Conservation (phyloP, 2,797 vertebrate species). For the Crenuchus spilurus region DNA sequence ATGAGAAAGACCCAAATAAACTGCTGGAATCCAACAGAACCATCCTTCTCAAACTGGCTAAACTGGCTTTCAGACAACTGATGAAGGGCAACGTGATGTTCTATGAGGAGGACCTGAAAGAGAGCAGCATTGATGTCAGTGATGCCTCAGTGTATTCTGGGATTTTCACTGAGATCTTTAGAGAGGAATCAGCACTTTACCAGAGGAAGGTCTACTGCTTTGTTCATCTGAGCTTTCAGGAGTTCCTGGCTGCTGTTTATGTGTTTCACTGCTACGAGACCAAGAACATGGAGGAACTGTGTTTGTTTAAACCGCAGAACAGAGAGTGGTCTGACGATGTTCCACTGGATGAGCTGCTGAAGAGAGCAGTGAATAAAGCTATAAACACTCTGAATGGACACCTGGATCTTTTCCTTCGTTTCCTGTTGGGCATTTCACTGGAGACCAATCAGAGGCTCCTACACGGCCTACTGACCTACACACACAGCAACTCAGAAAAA, state of each 20-base stretch:
- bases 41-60: not conserved
- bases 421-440: not conserved
- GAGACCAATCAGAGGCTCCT: not conserved
- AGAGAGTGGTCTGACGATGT: not conserved
- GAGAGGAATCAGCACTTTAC: not conserved
- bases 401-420: not conserved
- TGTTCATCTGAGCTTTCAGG: slow-evolving; percentile 2
- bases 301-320: not conserved
- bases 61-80: not conserved
- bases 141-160: too few species aligned
- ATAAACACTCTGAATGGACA: not conserved
- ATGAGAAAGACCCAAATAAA: not conserved
- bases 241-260: slow-evolving; percentile 9
- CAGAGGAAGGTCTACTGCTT: not conserved
- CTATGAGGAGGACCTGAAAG: too few species aligned
- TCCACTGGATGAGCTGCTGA: not conserved
- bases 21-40: slow-evolving; percentile 1
- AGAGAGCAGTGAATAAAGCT: not conserved
- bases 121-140: too few species aligned
- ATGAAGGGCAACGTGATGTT: slow-evolving; percentile 1
- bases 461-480: not conserved
- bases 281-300: not conserved
- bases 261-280: not conserved
- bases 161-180: not conserved
- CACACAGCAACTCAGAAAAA: not conserved